Percentiles rank a stretch among this genome's conserved stretches.
phyloP scores from a whole-genome alignment of 64 coral and sea anemone species.

The Exaiptasia diaphana region DNA sequence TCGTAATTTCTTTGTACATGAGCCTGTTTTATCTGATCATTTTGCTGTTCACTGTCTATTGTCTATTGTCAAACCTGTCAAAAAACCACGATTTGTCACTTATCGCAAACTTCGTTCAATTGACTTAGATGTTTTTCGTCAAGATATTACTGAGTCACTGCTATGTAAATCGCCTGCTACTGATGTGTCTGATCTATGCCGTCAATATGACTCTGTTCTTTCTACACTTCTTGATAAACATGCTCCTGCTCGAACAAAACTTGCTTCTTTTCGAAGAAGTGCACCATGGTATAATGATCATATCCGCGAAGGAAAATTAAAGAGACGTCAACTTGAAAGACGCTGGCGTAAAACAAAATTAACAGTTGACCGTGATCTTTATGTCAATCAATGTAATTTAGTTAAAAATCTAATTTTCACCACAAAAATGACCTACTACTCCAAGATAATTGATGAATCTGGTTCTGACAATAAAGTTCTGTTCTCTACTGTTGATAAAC shows the following conservation, averaged over 20 bases:
- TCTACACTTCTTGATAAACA: conserved; percentile 23
- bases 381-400: not conserved
- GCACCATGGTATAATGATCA: conserved; percentile 27
- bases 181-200: conserved; percentile 3
- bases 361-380: not conserved
- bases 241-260: conserved; percentile 9
- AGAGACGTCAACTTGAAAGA: conserved; percentile 11
- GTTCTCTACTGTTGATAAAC: too few species aligned
- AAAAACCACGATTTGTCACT: not conserved
- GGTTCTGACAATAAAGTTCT: too few species aligned
- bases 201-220: conserved; percentile 38
- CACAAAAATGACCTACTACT: too few species aligned
- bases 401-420: too few species aligned
- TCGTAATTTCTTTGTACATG: conserved; percentile 5
- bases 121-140: not conserved
- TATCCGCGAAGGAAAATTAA: conserved; percentile 9
- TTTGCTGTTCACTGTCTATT: conserved; percentile 39
- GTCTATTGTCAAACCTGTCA: conserved; percentile 21
- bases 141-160: conserved; percentile 3
- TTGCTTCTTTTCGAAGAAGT: conserved; percentile 13
- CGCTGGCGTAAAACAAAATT: conserved; percentile 22
- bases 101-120: conserved; percentile 22
- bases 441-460: too few species aligned
- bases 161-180: not conserved
- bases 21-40: conserved; percentile 39